A percentile compares a stretch with the other conserved stretches of the same genome.
Evolutionary conservation across 1,140 invertebrate genomes (phyloP).

Genomic region (Drosophila nigromelanica): DNA sequence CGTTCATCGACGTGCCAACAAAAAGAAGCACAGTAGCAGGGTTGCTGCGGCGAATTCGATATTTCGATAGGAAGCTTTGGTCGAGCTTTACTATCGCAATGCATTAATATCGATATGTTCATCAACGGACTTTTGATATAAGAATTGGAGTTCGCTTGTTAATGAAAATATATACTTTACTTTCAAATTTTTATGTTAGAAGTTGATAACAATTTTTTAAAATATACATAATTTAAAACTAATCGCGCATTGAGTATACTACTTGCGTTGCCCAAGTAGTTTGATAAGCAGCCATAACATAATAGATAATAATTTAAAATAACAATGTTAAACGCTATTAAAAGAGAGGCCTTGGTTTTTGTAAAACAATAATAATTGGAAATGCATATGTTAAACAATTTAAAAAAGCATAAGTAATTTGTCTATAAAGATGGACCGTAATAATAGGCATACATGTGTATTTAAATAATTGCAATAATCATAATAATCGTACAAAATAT

Average conservation of each 20-base stretch:
- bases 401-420: slow-evolving; percentile 36
- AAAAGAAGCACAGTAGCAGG: slow-evolving; percentile 34
- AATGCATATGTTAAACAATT: slow-evolving; percentile 51
- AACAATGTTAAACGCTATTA: slow-evolving; percentile 61
- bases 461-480: slow-evolving; percentile 32
- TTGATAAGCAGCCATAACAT: slow-evolving; percentile 70
- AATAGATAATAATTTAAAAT: slow-evolving; percentile 77
- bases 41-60: slow-evolving; percentile 14
- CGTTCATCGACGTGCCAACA: slow-evolving; percentile 49
- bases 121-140: slow-evolving; percentile 15
- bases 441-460: slow-evolving; percentile 21
- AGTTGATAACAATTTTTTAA: slow-evolving; percentile 75
- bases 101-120: slow-evolving; percentile 1
- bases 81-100: slow-evolving; percentile 23
- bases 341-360: slow-evolving; percentile 39
- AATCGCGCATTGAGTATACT: slow-evolving; percentile 57
- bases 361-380: slow-evolving; percentile 49
- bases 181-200: slow-evolving; percentile 68
- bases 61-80: slow-evolving; percentile 9
- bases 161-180: slow-evolving; percentile 70
- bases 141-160: slow-evolving; percentile 17
- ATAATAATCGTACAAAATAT: slow-evolving; percentile 26
- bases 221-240: slow-evolving; percentile 51
- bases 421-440: slow-evolving; percentile 35
- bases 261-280: slow-evolving; percentile 49